These are phyloP conservation scores for Taphrorychus bicolor DNA, from an alignment of 2,888 invertebrate species.

Conservation along the genomic window DNA sequence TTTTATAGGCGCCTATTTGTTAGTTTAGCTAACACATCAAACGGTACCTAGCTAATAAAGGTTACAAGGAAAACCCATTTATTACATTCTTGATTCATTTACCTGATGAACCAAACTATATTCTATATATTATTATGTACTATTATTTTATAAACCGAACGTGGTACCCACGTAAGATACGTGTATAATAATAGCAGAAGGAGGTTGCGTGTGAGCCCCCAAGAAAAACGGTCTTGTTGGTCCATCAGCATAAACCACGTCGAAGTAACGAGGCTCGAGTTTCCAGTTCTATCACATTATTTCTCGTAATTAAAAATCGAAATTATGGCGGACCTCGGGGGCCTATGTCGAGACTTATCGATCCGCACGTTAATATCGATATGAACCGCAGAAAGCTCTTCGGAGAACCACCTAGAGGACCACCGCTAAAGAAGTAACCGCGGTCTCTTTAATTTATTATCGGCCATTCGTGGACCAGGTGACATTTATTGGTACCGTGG, in stretches of 20 bases:
- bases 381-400: no score
- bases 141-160: no score
- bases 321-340: slow-evolving; percentile 27
- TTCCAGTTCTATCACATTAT: slow-evolving; percentile 57
- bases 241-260: slow-evolving; percentile 56
- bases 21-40: no score
- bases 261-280: slow-evolving; percentile 54
- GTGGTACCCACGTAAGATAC: no score
- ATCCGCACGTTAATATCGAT: neutral
- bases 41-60: no score
- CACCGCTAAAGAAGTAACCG: neutral
- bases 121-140: no score
- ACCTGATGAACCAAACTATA: no score
- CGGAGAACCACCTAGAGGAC: neutral
- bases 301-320: slow-evolving; percentile 55
- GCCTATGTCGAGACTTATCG: neutral
- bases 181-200: neutral
- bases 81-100: no score
- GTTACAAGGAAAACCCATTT: no score
- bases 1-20: no score
- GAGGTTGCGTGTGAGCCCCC: slow-evolving; percentile 40
- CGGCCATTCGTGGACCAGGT: neutral
- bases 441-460: neutral
- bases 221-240: slow-evolving; percentile 39
- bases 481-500: neutral